These are phyloP conservation scores for Neotoma lepida DNA, from an alignment of 2,113 vertebrate species.

Conservation along the genomic window DNA sequence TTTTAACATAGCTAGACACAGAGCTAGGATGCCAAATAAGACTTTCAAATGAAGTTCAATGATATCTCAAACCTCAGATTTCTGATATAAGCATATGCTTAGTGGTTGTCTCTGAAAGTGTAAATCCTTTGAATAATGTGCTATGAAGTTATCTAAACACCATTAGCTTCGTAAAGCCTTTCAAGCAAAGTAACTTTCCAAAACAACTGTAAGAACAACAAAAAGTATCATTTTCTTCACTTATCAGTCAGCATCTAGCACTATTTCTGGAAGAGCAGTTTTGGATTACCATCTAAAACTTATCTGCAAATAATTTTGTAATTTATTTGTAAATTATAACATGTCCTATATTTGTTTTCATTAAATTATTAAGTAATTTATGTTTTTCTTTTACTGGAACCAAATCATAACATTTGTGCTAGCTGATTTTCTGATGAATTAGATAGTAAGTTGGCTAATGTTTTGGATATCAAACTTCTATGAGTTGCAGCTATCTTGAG, in stretches of 20 bases:
- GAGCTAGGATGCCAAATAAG: neutral
- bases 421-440: slow-evolving; percentile 16
- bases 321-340: neutral
- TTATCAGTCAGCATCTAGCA: neutral
- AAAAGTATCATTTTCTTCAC: neutral
- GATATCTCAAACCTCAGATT: neutral
- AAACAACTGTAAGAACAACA: neutral
- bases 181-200: neutral
- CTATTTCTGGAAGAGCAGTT: neutral
- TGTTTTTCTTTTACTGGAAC: neutral
- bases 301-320: neutral
- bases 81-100: neutral
- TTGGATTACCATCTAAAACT: neutral
- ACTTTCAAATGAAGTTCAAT: neutral
- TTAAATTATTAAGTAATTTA: neutral
- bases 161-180: slow-evolving; percentile 3
- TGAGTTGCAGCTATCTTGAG: slow-evolving; percentile 17
- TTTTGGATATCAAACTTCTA: neutral
- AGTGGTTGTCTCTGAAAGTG: neutral
- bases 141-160: neutral
- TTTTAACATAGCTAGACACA: neutral
- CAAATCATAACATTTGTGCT: neutral
- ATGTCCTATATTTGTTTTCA: neutral
- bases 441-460: neutral
- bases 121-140: neutral